Conservation (phyloP, 2,113 vertebrate genomes). For the Butorides virescens region DNA sequence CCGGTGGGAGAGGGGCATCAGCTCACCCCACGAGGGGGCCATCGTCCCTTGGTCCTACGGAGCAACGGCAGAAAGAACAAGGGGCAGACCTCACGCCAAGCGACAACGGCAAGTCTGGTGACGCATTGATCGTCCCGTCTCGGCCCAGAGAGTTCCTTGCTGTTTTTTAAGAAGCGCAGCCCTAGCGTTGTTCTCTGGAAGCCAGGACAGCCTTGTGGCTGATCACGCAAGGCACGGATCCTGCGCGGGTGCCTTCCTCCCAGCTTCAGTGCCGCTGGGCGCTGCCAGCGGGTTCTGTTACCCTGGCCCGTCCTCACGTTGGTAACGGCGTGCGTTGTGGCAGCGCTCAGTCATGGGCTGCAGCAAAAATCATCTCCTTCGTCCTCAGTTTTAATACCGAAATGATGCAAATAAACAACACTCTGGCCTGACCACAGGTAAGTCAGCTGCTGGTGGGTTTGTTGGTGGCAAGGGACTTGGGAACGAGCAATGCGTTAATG, state of each 20-base stretch:
- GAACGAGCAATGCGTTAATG: not conserved
- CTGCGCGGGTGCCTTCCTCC: not conserved
- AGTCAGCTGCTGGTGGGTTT: not conserved
- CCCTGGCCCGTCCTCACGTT: not conserved
- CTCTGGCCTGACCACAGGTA: not conserved
- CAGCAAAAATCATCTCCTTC: not conserved
- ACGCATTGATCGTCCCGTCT: not conserved
- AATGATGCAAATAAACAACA: not conserved
- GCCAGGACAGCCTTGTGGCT: fast-evolving
- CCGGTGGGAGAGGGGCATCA: no score
- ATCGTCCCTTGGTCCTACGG: not conserved
- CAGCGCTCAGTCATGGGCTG: not conserved
- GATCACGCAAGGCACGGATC: fast-evolving
- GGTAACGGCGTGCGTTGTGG: not conserved
- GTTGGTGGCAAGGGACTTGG: not conserved
- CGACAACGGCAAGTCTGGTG: not conserved
- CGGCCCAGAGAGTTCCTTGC: not conserved
- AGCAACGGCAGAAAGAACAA: not conserved
- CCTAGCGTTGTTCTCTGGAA: not conserved
- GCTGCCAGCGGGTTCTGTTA: not conserved
- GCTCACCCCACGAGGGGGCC: fast-evolving
- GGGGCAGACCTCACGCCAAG: not conserved
- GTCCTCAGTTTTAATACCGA: not conserved
- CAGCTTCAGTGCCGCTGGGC: not conserved
- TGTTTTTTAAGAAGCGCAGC: not conserved